phyloP scores from a whole-genome alignment of 2,797 vertebrate species.

The Rhynchonycteris naso region DNA sequence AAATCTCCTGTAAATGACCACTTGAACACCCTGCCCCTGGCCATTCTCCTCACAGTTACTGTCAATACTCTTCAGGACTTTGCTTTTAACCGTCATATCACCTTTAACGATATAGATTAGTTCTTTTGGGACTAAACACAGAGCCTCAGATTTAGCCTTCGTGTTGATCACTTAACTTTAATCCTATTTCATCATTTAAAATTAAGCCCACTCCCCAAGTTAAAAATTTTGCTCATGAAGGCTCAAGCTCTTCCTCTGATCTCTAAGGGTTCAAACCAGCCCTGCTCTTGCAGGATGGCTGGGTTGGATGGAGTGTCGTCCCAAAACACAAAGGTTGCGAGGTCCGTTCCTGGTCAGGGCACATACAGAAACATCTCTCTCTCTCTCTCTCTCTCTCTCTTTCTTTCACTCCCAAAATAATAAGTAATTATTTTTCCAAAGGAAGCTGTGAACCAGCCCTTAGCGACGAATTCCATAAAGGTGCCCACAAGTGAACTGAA shows the following conservation, averaged over 20 bases:
- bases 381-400: too few species aligned
- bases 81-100: neutral
- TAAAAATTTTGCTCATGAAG: neutral
- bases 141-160: neutral
- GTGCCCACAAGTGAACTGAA: neutral
- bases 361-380: too few species aligned
- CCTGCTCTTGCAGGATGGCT: neutral
- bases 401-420: too few species aligned
- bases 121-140: neutral
- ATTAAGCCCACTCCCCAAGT: neutral
- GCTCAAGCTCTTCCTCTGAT: neutral
- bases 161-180: neutral
- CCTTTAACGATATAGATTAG: neutral
- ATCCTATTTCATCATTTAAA: conserved; percentile 42
- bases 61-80: neutral
- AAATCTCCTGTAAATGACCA: neutral
- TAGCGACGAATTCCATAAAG: neutral
- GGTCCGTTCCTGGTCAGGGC: too few species aligned
- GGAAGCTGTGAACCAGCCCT: neutral
- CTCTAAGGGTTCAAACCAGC: neutral
- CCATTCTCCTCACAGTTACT: neutral
- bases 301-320: too few species aligned
- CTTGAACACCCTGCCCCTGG: neutral
- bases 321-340: too few species aligned
- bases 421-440: too few species aligned